phyloP scores from a whole-genome alignment of 2,797 vertebrate species.

The Mus minutoides region DNA sequence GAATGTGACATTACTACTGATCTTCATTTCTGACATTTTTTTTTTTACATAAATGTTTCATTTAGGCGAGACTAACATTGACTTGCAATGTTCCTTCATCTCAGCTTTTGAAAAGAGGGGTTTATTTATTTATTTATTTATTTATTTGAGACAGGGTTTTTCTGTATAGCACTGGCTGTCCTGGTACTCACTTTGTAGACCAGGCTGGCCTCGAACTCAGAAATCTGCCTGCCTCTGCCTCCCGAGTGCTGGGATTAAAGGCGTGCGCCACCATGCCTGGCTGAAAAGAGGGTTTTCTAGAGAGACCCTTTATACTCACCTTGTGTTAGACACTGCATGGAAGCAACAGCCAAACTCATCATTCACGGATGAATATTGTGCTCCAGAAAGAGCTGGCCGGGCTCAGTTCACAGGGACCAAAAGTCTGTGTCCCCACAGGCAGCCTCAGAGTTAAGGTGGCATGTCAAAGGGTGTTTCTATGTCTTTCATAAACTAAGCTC shows the following conservation, averaged over 20 bases:
- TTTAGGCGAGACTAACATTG: background rate
- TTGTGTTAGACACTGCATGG: constrained; percentile 18
- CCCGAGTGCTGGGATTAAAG: too few species aligned
- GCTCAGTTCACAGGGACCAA: background rate
- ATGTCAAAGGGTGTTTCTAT: background rate
- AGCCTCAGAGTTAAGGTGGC: background rate
- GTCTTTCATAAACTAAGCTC: background rate
- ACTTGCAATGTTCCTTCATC: background rate
- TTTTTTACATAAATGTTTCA: background rate
- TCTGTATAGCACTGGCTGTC: too few species aligned
- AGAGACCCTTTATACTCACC: background rate
- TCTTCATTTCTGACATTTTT: background rate
- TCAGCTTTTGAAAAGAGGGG: constrained; percentile 34
- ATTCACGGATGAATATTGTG: background rate
- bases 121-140: too few species aligned
- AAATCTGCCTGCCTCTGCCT: too few species aligned
- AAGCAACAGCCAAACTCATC: background rate
- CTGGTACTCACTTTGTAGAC: too few species aligned
- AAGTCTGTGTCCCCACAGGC: background rate
- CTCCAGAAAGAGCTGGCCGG: background rate
- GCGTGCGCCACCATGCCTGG: too few species aligned
- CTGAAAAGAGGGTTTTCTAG: constrained; percentile 5
- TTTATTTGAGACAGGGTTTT: too few species aligned
- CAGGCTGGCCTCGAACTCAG: too few species aligned
- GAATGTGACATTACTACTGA: background rate